phyloP scores from a whole-genome alignment of 2,797 vertebrate species.

The Eulemur coronatus region DNA sequence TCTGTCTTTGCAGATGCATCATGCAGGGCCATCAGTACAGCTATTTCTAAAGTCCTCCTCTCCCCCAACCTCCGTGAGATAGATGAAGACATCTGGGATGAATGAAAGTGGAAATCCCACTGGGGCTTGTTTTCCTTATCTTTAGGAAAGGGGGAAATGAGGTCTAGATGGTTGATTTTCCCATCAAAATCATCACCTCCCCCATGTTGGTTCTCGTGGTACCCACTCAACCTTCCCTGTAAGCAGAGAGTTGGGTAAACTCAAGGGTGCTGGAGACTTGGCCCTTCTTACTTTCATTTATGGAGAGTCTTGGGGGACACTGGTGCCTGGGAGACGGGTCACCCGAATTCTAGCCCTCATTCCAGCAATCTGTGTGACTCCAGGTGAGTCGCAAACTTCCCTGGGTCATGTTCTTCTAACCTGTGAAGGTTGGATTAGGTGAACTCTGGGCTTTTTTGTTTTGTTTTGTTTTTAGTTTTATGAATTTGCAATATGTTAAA shows the following conservation, averaged over 20 bases:
- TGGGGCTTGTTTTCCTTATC: background rate
- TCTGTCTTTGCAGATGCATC: background rate
- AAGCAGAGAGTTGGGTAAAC: background rate
- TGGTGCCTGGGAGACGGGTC: background rate
- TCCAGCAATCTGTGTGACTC: background rate
- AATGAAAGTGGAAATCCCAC: background rate
- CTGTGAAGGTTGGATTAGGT: background rate
- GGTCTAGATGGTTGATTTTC: background rate
- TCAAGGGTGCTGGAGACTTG: background rate
- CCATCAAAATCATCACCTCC: background rate
- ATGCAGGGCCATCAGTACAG: background rate
- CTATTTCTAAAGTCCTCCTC: background rate
- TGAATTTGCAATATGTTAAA: background rate
- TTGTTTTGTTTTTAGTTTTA: background rate
- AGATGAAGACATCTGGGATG: background rate
- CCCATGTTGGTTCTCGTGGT: background rate
- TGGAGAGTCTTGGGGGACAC: background rate
- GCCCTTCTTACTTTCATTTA: background rate
- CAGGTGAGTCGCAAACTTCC: background rate
- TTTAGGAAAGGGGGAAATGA: background rate
- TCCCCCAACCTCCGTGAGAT: accelerated
- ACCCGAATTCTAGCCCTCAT: background rate
- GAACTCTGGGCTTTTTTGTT: background rate
- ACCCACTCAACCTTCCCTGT: background rate
- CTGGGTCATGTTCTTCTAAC: background rate